Evolutionary conservation across 2,113 vertebrate genomes (phyloP), one percentile per base, ranked within the genome.

Genomic region (Lamprologus ornatipinnis): DNA sequence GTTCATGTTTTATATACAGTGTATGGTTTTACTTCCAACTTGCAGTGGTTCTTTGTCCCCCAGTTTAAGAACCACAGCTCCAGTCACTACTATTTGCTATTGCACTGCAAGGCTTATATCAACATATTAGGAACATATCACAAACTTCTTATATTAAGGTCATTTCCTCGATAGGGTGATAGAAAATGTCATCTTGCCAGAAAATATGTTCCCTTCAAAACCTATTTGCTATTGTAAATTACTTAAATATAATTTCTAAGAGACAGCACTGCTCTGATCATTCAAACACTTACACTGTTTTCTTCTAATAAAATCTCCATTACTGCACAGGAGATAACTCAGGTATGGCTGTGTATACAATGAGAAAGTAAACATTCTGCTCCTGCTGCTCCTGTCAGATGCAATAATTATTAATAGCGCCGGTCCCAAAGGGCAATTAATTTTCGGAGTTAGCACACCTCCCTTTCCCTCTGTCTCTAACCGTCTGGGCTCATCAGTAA

Each of bases 381-480:
- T 5, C 45, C 90, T 12, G 82, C 65, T 40, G 63, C 78, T 79
- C 42, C 70, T 75, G 85, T 82, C 82, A 82, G 81, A 82, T 82
- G 13, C 49, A 35, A 85, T 92, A 75, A 92, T 87, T 84, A 87
- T 73, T 82, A 91, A 90, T 53, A 87, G 65, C 78, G 10, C 31
- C 3, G 35, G 26, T 80, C 91, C 84, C 89, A 90, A n/a, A 80
- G 82, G 90, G 28, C 75, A 85, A 92, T 92, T 92, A 11, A 93
- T 93, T 90, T 88, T 33, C 84, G 88, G 84, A 31, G 82, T 73
- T 79, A 47, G 83, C 23, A 7, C 84, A 80, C 73, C 84, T 68
- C 47, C 54, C 75, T 65, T 5, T 75, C 73, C 55, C 40, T 58
- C 37, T 55, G 53, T 28, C 81, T 87, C 86, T 92, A 83, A 28